Evolutionary conservation across 1,140 invertebrate species (phyloP), one percentile per base, ranked within the genome.

Genomic region (Hyposmocoma kahamanoa): DNA sequence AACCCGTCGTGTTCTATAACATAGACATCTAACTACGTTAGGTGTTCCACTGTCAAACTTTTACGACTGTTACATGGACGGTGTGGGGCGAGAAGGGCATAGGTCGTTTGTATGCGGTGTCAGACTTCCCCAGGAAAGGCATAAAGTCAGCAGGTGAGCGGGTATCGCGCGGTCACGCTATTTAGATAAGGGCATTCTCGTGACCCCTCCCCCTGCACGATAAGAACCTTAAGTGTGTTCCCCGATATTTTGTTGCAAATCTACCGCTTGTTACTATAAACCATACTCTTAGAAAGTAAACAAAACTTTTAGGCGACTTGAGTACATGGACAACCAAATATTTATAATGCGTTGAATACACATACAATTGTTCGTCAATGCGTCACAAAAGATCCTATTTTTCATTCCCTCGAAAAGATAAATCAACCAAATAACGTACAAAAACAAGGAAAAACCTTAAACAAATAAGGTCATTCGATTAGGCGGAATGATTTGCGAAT

Each of bases 401-500:
- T n/a, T n/a, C n/a, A n/a, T n/a, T n/a, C n/a, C n/a, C n/a, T n/a
- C 28, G 36, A 10, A 47, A 34, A 38, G 22, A 42, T 30, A 34
- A 50, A 32, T 21, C 13, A 17, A 46, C 26, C 9, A 44, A 51
- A 38, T 50, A 47, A 57, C 13, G 32, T 54, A 18, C 52, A 38
- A 65, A 62, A 65, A 68, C 53, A 57, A 74, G 63, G 56, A 56
- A 70, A 64, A 62, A 47, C 50, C 47, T 42, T 59, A 59, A 67
- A 76, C 65, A 72, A 79, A 78, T 60, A 75, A 76, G 67, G 62
- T 65, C 62, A 75, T 67, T 76, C 71, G 73, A 80, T 80, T 78
- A 80, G 67, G 63, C 67, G 67, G 65, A 83, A 80, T 84, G 64
- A 81, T 84, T 84, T 75, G 68, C 60, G 63, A 79, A 81, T 73